Evolutionary conservation across 2,888 invertebrate species (phyloP), one percentile per base, ranked within the genome.

Genomic region (Microctonus aethiopoides): DNA sequence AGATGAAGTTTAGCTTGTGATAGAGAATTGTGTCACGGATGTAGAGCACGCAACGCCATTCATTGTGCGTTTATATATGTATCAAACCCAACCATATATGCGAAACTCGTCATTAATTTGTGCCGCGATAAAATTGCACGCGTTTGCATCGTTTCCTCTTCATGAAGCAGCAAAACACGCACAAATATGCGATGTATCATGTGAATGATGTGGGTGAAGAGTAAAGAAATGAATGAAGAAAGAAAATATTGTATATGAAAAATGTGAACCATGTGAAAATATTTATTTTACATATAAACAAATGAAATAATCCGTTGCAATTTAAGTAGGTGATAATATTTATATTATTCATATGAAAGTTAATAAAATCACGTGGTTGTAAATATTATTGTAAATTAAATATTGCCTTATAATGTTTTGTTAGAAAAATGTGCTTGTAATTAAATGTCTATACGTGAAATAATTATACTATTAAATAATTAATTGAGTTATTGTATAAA

Each of bases 21-120:
- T 77, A 85, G 84, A 85, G 84, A 86, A 86, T 83, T 81, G 84
- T 86, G 86, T 86, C 86, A 86, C 84, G 83, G 80, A 86, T 86
- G 84, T 86, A 75, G 86, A 86, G 82, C 86, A 85, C 77, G 80
- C 81, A 79, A 79, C 78, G 77, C 74, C 73, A 77, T 77, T 75
- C 79, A 77, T 79, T 75, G 72, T 69, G 66, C 63, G 69, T 74
- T 63, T 72, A 66, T 75, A 73, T 74, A 75, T 74, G 70, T 69
- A 71, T 71, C 36, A 67, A 41, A 46, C 67, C 61, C 66, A 59
- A 62, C 74, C 76, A 73, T 75, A 74, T 75, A 74, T 64, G 76
- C 71, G 69, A 71, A 68, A 71, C 59, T 70, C 71, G 65, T 73
- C 72, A 68, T 75, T 73, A 75, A 75, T 72, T n/a, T 67, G 68